Evolutionary conservation across 2,113 vertebrate species (phyloP), one percentile per base, ranked within the genome.

Genomic region (Synodontis membranacea): DNA sequence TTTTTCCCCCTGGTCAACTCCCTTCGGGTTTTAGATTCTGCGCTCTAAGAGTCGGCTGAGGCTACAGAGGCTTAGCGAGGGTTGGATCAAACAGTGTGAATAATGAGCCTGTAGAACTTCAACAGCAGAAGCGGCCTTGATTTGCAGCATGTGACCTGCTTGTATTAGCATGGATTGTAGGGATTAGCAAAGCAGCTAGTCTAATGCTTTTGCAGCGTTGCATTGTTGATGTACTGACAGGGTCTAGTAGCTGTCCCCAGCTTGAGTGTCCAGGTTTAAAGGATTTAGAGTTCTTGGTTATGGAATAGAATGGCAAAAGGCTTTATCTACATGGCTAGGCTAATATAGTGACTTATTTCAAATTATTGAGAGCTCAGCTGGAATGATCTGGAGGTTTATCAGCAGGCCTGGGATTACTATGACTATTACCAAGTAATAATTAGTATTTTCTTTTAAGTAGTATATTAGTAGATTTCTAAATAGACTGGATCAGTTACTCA

Each of bases 131-230:
- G 64, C 42, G 10, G 62, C 34, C 64, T 86, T 72, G 78, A 68
- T 81, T 80, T 82, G n/a, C 66, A 25, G 21, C 15, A 14, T 82
- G 50, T 46, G 68, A 81, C 66, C 80, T 50, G 42, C 19, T 82
- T 82, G 80, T 75, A 75, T 86, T 75, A 86, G 54, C 54, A 56
- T 74, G 85, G 79, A 60, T 86, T 60, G 85, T 31, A 19, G 64
- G 79, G 79, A 82, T 86, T 86, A 86, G 68, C 8, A 31, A 82
- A 60, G 79, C 85, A 74, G 66, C 85, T 82, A 80, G 79, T 23
- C 54, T 62, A 86, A 62, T 48, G 68, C 54, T 62, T 74, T 62
- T 82, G 85, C 66, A 58, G 66, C 52, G 82, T n/a, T 75, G 52
- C 85, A 75, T 74, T 46, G 78, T 72, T 82, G 72, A 86, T 81